Base-by-base conservation (phyloP, 2,797 vertebrate genomes). In the Syngnathus rostellatus region DNA sequence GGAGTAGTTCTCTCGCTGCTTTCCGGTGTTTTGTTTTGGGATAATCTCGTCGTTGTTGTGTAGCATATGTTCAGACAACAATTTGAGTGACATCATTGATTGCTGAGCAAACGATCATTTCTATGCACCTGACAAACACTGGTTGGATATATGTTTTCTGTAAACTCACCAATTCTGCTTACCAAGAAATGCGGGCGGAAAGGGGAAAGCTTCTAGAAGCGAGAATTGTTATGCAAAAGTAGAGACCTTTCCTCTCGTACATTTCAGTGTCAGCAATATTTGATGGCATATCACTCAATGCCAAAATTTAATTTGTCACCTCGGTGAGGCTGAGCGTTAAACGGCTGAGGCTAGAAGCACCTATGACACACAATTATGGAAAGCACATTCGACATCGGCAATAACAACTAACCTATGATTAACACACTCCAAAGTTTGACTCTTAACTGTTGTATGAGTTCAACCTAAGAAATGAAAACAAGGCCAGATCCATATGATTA, bases 21-120 rank as follows among this genome's bases (percentile, higher is more conserved):
- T 61, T 43, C 6, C 39, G 40, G 19, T 21, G 10, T 61, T 12
- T 40, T 21, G 19, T 43, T 61, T 23, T 61, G 21, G 10, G 53
- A 55, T 55, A 25, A n/a, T 41, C 59, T 43, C 5, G 39, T 61
- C 5, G 23, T 41, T 19, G 3, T 10, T 43, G 59, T 11, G 39
- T 21, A 61, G 59, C 40, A 62, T 23, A 62, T 62, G 60, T 62
- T 43, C 10, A 25, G 23, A 14, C 54, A 23, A n/a, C 40, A 53
- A 21, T 10, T 39, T 10, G 37, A 39, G 16, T 19, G 2, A 37
- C 39, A 10, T 41, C 40, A 62, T 43, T 40, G 19, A 21, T 12
- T 41, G 5, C n/a, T 11, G n/a, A 11, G 5, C n/a, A n/a, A 23
- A 4, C 8, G 39, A 40, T 43, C 14, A 23, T 61, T 8, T 39